These are phyloP conservation scores for Pollenia labialis DNA, from an alignment of 2,888 invertebrate genomes.

Conservation along the genomic window DNA sequence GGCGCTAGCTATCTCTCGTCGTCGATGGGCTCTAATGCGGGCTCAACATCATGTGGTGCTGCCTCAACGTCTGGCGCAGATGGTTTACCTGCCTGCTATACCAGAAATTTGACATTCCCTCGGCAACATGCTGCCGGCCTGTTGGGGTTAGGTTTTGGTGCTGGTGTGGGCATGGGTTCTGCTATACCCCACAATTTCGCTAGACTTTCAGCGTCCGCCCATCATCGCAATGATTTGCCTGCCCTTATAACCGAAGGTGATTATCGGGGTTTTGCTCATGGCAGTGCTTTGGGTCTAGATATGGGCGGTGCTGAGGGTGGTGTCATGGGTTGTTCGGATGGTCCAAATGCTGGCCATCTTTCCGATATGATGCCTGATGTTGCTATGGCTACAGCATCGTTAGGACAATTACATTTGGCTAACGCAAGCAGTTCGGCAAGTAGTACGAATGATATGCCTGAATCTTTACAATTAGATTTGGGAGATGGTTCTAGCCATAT, in stretches of 20 bases:
- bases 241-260: slow-evolving; percentile 88
- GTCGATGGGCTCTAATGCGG: slow-evolving; percentile 74
- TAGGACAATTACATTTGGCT: slow-evolving; percentile 87
- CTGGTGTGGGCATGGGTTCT: slow-evolving; percentile 76
- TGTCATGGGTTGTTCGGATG: slow-evolving; percentile 86
- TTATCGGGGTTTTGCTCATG: slow-evolving; percentile 80
- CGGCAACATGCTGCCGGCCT: slow-evolving; percentile 83
- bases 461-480: slow-evolving; percentile 88
- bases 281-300: slow-evolving; percentile 78
- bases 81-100: slow-evolving; percentile 85
- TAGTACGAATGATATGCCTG: slow-evolving; percentile 81
- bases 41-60: slow-evolving; percentile 71
- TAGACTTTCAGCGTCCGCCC: slow-evolving; percentile 80
- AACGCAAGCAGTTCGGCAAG: slow-evolving; percentile 74
- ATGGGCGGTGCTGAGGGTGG: slow-evolving; percentile 77
- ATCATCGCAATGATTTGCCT: slow-evolving; percentile 87
- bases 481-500: slow-evolving; percentile 92
- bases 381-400: slow-evolving; percentile 93
- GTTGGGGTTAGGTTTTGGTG: slow-evolving; percentile 76
- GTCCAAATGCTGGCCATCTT: slow-evolving; percentile 87
- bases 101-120: slow-evolving; percentile 87
- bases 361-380: slow-evolving; percentile 96
- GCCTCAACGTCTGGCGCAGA: slow-evolving; percentile 77
- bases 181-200: slow-evolving; percentile 79
- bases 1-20: slow-evolving; percentile 81